Evolutionary conservation across 1,140 invertebrate species (phyloP).

Genomic region (Macrobrachium nipponense): DNA sequence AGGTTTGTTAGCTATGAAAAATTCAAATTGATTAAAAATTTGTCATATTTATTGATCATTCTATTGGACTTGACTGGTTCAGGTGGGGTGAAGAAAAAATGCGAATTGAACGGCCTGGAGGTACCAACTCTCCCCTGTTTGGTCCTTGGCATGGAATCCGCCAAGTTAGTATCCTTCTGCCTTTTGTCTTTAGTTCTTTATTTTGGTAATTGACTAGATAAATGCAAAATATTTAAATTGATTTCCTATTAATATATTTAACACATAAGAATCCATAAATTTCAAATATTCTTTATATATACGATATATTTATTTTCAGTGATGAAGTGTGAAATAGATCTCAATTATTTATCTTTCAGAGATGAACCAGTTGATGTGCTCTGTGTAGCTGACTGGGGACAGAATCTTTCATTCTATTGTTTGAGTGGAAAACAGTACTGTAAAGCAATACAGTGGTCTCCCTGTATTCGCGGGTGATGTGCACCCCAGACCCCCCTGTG

Average conservation of each 20-base stretch:
- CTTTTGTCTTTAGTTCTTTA: background rate
- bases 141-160: slow-evolving; percentile 89
- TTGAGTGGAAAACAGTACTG: slow-evolving; percentile 83
- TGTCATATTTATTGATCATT: background rate
- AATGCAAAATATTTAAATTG: too few relatives aligned
- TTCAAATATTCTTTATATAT: too few relatives aligned
- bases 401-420: slow-evolving; percentile 91
- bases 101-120: slow-evolving; percentile 85
- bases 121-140: slow-evolving; percentile 80
- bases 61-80: slow-evolving; percentile 66
- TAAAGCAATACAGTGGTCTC: background rate
- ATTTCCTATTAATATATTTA: too few relatives aligned
- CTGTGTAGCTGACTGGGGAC: slow-evolving; percentile 94
- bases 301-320: background rate
- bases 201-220: background rate
- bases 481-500: too few relatives aligned
- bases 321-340: background rate
- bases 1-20: too few relatives aligned
- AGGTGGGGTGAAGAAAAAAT: slow-evolving; percentile 92
- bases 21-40: too few relatives aligned
- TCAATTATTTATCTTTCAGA: slow-evolving; percentile 46
- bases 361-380: slow-evolving; percentile 77
- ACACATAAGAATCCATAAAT: too few relatives aligned
- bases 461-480: too few relatives aligned
- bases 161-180: slow-evolving; percentile 48